These are phyloP conservation scores for Thomomys bottae DNA, from an alignment of 2,113 vertebrate species.

Conservation along the genomic window DNA sequence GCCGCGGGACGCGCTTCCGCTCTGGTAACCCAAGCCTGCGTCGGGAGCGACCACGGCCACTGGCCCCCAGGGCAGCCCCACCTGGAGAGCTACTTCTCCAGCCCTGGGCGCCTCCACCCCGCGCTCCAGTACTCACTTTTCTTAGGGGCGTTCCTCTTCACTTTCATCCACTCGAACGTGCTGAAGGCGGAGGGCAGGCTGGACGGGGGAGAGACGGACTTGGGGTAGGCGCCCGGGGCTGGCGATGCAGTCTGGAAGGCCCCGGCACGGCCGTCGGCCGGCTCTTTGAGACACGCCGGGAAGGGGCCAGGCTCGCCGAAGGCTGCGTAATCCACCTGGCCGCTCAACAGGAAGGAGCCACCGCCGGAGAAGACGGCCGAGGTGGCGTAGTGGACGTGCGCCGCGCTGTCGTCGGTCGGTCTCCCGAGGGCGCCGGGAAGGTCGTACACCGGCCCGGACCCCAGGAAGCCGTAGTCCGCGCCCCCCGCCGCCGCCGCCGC, in stretches of 20 bases:
- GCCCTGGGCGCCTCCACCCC: neutral
- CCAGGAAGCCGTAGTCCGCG: constrained; percentile 70
- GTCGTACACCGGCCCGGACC: constrained; percentile 59
- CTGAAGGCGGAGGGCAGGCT: constrained; percentile 72
- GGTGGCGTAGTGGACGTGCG: constrained; percentile 80
- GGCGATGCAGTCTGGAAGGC: constrained; percentile 78
- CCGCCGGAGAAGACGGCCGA: constrained; percentile 74
- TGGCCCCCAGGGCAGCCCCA: neutral
- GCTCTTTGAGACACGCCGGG: constrained; percentile 76
- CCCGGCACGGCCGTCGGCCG: constrained; percentile 68
- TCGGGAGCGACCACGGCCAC: neutral
- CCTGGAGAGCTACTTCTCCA: neutral
- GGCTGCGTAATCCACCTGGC: constrained; percentile 74
- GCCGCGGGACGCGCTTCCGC: neutral
- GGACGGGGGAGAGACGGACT: constrained; percentile 64
- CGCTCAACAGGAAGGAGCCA: constrained; percentile 71
- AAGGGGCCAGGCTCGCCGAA: constrained; percentile 64
- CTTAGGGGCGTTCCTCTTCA: constrained; percentile 84
- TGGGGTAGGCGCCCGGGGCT: constrained; percentile 73
- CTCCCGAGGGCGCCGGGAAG: constrained; percentile 69
- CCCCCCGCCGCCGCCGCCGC: neutral
- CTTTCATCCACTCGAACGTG: constrained; percentile 88
- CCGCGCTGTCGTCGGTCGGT: constrained; percentile 71
- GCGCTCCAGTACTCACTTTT: constrained; percentile 82
- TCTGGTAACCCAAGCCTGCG: neutral